Evolutionary conservation across 2,113 vertebrate genomes (phyloP).

Genomic region (Prolemur simus): DNA sequence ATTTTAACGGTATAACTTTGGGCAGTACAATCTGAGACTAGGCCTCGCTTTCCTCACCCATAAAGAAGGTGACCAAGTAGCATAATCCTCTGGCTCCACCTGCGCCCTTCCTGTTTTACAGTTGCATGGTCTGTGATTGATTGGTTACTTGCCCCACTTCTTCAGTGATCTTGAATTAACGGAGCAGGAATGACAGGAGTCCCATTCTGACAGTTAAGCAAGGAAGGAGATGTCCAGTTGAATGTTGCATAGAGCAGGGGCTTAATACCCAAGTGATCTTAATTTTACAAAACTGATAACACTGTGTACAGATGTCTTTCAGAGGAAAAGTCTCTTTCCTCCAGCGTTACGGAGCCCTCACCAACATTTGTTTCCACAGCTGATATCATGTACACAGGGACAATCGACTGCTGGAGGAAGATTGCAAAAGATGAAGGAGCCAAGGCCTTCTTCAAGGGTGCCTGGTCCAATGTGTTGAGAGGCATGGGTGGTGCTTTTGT

Average conservation of each 20-base stretch:
- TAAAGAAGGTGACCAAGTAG: neutral
- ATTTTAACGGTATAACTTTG: neutral
- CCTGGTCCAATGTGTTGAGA: constrained; percentile 98
- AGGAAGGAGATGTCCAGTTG: neutral
- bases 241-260: neutral
- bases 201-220: neutral
- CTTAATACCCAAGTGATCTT: neutral
- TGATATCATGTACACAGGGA: constrained; percentile 99
- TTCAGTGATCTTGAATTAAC: neutral
- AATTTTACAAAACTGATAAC: neutral
- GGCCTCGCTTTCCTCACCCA: neutral
- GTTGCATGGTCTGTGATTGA: neutral
- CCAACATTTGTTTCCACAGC: constrained; percentile 86
- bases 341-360: constrained; percentile 36
- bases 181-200: neutral
- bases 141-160: neutral
- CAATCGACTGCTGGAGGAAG: constrained; percentile 98
- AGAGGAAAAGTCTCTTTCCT: neutral
- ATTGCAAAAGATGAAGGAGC: constrained; percentile 95
- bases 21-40: neutral
- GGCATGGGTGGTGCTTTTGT: constrained; percentile 99
- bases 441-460: constrained; percentile 98
- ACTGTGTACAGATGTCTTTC: neutral
- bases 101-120: neutral
- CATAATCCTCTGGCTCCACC: neutral